Evolutionary conservation across 1,140 invertebrate genomes (phyloP).

Genomic region (Orius insidiosus): DNA sequence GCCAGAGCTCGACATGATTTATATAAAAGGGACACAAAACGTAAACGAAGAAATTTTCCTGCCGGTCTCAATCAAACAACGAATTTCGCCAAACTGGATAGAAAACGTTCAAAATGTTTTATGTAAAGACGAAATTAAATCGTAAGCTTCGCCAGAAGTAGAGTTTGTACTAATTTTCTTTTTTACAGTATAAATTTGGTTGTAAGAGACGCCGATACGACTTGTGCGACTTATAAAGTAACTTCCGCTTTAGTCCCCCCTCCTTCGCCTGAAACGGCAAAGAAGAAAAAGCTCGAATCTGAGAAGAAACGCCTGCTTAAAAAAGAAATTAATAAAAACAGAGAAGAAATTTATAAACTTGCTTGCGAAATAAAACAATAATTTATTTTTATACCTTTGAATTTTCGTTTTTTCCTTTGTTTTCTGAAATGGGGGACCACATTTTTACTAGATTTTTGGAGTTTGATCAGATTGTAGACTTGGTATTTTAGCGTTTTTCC

Average conservation of each 20-base stretch:
- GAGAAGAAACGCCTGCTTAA: slow-evolving; percentile 10
- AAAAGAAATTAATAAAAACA: slow-evolving; percentile 8
- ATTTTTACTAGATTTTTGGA: no score
- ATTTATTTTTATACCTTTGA: no score
- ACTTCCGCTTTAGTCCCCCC: slow-evolving; percentile 25
- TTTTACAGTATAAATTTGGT: slow-evolving; percentile 27
- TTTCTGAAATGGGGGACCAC: no score
- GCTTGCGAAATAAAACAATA: no score
- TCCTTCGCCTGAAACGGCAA: slow-evolving; percentile 22
- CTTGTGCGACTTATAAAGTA: slow-evolving; percentile 26
- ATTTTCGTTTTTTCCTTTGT: no score
- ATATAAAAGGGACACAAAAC: slow-evolving; percentile 9
- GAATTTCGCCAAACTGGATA: slow-evolving; percentile 13
- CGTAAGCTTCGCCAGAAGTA: background rate
- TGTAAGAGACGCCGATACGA: slow-evolving; percentile 27
- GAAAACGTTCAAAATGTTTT: slow-evolving; percentile 7
- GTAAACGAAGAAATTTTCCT: slow-evolving; percentile 13
- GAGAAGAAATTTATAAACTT: no score
- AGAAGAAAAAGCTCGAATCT: slow-evolving; percentile 10
- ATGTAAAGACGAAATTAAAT: slow-evolving; percentile 3
- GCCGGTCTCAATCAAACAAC: slow-evolving; percentile 11
- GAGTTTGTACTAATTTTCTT: slow-evolving; percentile 2
- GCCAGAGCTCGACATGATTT: slow-evolving; percentile 17
- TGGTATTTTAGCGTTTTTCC: no score
- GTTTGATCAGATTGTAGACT: no score